Evolutionary conservation across 2,797 vertebrate species (phyloP).

Genomic region (Neomorphus geoffroyi): DNA sequence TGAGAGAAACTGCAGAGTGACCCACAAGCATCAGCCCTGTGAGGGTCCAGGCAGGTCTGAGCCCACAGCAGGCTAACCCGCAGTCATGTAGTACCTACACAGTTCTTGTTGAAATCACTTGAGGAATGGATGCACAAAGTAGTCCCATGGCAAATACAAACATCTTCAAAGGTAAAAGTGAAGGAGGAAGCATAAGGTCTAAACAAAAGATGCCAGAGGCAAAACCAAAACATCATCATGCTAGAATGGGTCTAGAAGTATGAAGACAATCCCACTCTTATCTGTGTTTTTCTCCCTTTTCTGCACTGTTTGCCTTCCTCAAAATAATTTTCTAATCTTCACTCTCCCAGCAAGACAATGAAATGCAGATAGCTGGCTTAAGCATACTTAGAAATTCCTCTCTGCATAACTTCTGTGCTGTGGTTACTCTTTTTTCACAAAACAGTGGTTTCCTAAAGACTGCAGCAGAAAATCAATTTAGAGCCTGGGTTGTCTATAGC

Average conservation of each 20-base stretch:
- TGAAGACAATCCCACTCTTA: background rate
- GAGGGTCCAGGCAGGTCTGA: background rate
- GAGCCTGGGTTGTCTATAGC: background rate
- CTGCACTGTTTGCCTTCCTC: background rate
- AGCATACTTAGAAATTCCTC: background rate
- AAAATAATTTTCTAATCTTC: background rate
- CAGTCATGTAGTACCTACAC: background rate
- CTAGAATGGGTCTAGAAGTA: background rate
- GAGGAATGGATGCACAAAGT: background rate
- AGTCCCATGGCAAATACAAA: background rate
- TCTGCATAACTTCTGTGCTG: background rate
- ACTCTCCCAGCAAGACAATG: background rate
- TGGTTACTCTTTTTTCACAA: background rate
- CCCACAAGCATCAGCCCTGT: background rate
- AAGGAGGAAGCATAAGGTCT: background rate
- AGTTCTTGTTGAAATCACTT: background rate
- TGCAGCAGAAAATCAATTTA: background rate
- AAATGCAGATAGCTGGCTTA: background rate
- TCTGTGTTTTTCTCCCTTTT: background rate
- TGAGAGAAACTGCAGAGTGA: background rate
- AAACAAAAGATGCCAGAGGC: background rate
- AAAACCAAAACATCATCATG: background rate
- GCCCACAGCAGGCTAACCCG: background rate
- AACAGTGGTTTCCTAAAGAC: background rate
- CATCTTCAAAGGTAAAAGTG: background rate